These are phyloP conservation scores for Halisarca cf. caerulea DNA, from an alignment of 37 sponge, comb jelly and placozoan species.

Conservation along the genomic window DNA sequence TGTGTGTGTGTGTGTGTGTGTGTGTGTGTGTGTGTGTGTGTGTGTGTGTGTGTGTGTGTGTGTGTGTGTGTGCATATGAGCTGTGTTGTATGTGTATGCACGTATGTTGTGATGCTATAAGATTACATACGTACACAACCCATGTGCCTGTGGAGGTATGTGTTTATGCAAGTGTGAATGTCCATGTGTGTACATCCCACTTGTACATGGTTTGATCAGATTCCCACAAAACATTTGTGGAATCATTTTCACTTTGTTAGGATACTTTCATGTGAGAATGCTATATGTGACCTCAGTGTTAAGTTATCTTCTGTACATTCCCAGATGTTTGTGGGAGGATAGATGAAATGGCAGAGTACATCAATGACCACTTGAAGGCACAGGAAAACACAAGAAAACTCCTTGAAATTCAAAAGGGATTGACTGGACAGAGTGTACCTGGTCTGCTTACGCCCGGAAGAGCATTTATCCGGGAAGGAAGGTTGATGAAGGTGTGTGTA, in stretches of 20 bases:
- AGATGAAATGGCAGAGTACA: conserved; percentile 55
- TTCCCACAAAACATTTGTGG: not conserved
- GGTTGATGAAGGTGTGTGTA: conserved; percentile 71
- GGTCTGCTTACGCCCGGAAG: conserved; percentile 63
- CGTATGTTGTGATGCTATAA: no score
- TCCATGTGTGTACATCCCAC: no score
- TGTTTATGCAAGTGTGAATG: no score
- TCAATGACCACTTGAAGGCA: conserved; percentile 74
- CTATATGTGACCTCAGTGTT: not conserved
- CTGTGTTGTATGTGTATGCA: no score
- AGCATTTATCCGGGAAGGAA: conserved; percentile 69
- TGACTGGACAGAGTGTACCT: conserved; percentile 61
- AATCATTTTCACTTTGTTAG: not conserved
- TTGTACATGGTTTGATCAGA: no score
- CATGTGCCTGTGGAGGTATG: not conserved
- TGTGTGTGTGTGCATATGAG: no score
- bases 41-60: no score
- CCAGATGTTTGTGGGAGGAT: conserved; percentile 69
- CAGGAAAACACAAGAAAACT: conserved; percentile 77
- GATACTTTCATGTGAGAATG: not conserved
- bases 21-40: not conserved
- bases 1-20: not conserved
- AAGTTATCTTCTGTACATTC: no score
- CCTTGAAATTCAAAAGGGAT: conserved; percentile 62
- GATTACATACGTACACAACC: not conserved